A percentile compares a stretch with the other conserved stretches of the same genome.
Evolutionary conservation across 1,140 invertebrate species (phyloP).

Genomic region (Heliconius melpomene): DNA sequence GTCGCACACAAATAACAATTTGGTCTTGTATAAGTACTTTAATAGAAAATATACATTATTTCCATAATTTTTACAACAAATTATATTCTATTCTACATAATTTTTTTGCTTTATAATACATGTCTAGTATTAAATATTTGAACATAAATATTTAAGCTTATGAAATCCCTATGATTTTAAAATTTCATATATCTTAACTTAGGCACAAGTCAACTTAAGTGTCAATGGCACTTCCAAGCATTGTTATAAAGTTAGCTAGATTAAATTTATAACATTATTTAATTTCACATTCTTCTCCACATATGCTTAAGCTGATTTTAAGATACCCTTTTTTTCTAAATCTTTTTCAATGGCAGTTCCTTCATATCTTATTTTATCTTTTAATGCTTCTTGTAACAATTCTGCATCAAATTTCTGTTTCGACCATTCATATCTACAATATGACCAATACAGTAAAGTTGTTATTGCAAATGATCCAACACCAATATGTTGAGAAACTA

Average conservation of each 20-base stretch:
- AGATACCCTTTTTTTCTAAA: conserved; percentile 65
- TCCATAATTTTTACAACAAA: background rate
- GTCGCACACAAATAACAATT: background rate
- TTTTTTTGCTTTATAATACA: background rate
- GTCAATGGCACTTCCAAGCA: background rate
- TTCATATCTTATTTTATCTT: conserved; percentile 76
- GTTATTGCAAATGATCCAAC: conserved; percentile 80
- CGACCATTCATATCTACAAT: conserved; percentile 81
- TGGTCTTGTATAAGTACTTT: background rate
- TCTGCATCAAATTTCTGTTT: conserved; percentile 79
- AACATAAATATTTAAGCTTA: background rate
- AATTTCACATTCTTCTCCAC: background rate
- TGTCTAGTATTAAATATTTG: background rate
- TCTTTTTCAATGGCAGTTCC: conserved; percentile 74
- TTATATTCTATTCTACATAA: background rate
- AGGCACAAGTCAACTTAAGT: background rate
- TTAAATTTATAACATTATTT: background rate
- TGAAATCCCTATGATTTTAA: background rate
- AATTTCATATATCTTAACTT: background rate
- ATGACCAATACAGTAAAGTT: conserved; percentile 82
- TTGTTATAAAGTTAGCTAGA: background rate
- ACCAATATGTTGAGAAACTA: conserved; percentile 79
- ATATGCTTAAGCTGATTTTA: conserved; percentile 60
- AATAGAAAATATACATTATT: background rate
- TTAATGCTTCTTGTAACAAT: conserved; percentile 74